These are phyloP conservation scores for Halcyon smyrnensis DNA, from an alignment of 2,797 vertebrate genomes.

Conservation along the genomic window DNA sequence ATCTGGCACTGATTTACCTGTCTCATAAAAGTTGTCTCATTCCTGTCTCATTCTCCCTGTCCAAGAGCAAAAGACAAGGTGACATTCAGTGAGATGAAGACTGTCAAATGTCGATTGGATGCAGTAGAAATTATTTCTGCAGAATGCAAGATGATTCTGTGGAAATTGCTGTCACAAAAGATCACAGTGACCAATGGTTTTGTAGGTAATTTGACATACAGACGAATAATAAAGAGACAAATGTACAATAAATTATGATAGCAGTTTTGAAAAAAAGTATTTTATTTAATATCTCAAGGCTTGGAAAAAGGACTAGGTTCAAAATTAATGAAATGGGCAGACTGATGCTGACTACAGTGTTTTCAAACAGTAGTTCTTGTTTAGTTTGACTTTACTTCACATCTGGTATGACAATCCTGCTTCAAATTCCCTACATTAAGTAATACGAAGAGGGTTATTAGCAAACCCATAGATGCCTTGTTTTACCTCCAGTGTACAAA, in stretches of 20 bases:
- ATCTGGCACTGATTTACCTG: neutral
- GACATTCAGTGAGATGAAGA: neutral
- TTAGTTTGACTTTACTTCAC: neutral
- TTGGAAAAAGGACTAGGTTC: neutral
- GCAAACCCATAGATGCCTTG: neutral
- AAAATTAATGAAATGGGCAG: neutral
- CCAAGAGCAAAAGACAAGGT: neutral
- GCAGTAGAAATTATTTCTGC: neutral
- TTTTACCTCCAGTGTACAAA: neutral
- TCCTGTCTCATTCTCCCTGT: neutral
- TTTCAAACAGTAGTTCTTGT: neutral
- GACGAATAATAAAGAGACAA: neutral
- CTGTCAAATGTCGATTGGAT: neutral
- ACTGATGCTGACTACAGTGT: neutral
- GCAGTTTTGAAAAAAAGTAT: neutral
- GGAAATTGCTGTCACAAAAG: neutral
- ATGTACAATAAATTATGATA: neutral
- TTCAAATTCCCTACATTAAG: neutral
- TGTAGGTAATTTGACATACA: neutral
- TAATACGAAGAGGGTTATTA: neutral
- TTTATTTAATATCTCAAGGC: neutral
- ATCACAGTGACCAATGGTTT: neutral
- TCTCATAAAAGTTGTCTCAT: neutral
- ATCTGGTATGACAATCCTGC: neutral
- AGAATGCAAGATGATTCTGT: neutral